These are phyloP conservation scores for Coleophora flavipennella DNA, from an alignment of 2,888 invertebrate species.

Conservation along the genomic window DNA sequence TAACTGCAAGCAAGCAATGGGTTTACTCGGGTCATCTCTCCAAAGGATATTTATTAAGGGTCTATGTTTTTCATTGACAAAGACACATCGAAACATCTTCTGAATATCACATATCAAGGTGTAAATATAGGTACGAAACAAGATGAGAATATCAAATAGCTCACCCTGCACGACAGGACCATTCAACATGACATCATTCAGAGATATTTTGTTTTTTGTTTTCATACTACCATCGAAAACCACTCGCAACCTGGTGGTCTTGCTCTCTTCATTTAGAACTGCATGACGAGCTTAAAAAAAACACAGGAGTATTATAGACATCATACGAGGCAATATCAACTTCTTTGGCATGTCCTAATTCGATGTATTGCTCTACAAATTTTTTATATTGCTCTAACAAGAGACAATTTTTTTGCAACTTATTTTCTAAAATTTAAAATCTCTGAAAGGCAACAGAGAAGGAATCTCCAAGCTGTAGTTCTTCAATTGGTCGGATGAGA, in stretches of 20 bases:
- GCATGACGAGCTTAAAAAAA: constrained; percentile 4
- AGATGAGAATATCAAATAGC: constrained; percentile 1
- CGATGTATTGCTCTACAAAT: constrained; percentile 12
- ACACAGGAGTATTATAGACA: constrained; percentile 1
- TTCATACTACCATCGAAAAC: constrained; percentile 1
- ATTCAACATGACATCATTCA: neutral
- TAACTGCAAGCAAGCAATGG: neutral
- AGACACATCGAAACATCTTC: neutral
- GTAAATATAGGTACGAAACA: neutral
- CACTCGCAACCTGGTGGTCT: neutral
- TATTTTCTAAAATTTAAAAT: constrained; percentile 9
- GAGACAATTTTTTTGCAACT: constrained; percentile 5
- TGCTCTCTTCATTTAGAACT: neutral
- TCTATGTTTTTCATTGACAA: neutral
- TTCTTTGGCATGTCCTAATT: constrained; percentile 8
- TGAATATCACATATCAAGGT: neutral
- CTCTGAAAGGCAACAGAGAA: constrained; percentile 12
- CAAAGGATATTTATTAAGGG: constrained; percentile 4
- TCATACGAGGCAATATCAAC: constrained; percentile 7
- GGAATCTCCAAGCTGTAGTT: constrained; percentile 12
- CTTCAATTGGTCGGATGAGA: neutral
- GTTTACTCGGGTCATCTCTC: neutral
- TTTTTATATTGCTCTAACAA: constrained; percentile 7
- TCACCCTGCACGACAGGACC: constrained; percentile 1
- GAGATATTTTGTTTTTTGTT: neutral